Base-by-base conservation (phyloP, 1,140 invertebrate genomes). In the Hermatobates lingyangjiaoensis region DNA sequence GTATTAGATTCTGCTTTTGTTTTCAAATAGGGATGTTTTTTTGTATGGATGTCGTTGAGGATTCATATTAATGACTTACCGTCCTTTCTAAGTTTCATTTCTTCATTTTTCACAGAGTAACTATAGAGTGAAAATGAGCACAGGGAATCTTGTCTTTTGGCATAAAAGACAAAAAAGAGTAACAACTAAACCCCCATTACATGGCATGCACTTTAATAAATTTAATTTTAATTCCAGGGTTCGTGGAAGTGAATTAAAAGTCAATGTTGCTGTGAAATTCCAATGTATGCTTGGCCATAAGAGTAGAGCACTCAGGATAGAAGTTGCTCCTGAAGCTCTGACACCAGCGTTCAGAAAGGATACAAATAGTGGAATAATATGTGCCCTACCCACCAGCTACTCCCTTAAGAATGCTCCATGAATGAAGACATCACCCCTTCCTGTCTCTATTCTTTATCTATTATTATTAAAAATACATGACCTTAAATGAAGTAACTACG, bases 211-310 rank as follows among this genome's bases (percentile, higher is more conserved):
- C n/a, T n/a, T n/a, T n/a, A n/a, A n/a, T n/a, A n/a, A n/a, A n/a
- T n/a, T 54, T 48, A 45, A 56, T 58, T 57, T 52, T 56, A 56
- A 58, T 65, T 68, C 25, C 56, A 82, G 80, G 57, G 64, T 73
- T 45, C 67, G 72, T 53, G 68, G 68, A 14, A 63, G 63, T 28
- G 79, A 83, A 46, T 59, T 86, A 42, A 72, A 73, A 55, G 78
- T 84, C 0, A 80, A 72, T 24, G 74, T 83, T 0, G 71, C 66
- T 47, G 71, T 72, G 42, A 69, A 67, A 39, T 70, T 83, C 51
- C 72, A 76, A 34, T 83, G 81, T 59, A 81, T 80, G 69, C 63
- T 85, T 34, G 82, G 82, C n/a, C 74, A 76, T 53, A 86, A 85
- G 60, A 72, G 70, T 26, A 70, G 72, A 52, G 62, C 71, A 20